Conservation (phyloP, 2,113 vertebrate species). For the Gymnobelideus leadbeateri region DNA sequence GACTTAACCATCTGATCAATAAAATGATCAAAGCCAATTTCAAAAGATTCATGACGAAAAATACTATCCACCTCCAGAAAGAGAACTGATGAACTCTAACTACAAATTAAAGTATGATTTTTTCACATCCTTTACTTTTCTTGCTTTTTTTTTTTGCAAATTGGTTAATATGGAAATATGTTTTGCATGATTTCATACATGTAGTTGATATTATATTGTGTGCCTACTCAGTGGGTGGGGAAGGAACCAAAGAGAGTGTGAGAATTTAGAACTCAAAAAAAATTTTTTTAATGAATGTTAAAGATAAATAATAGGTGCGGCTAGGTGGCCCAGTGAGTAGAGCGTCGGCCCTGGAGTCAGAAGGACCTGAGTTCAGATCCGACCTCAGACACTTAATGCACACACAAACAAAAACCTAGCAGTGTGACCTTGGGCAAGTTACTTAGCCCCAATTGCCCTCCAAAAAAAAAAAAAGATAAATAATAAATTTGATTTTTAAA, state of each 20-base stretch:
- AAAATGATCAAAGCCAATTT: not conserved
- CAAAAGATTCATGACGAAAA: not conserved
- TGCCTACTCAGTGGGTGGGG: not conserved
- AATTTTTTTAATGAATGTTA: not conserved
- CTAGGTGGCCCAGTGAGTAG: too few species aligned
- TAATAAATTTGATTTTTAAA: not conserved
- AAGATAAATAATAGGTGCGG: too few species aligned
- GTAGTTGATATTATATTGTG: not conserved
- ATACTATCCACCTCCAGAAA: not conserved
- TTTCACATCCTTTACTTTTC: not conserved
- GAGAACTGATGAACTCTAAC: not conserved
- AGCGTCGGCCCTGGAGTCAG: too few species aligned
- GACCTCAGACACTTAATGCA: too few species aligned
- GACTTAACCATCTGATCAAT: not conserved
- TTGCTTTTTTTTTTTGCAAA: not conserved
- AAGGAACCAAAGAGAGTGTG: not conserved
- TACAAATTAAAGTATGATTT: not conserved
- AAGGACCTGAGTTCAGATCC: too few species aligned
- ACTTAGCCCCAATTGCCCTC: too few species aligned
- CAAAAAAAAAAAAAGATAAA: too few species aligned
- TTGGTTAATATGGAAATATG: not conserved
- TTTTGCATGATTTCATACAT: not conserved
- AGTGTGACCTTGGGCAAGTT: too few species aligned
- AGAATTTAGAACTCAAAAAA: not conserved
- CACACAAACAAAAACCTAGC: too few species aligned